Conservation (phyloP, 2,888 invertebrate species). For the Tenodera sinensis region DNA sequence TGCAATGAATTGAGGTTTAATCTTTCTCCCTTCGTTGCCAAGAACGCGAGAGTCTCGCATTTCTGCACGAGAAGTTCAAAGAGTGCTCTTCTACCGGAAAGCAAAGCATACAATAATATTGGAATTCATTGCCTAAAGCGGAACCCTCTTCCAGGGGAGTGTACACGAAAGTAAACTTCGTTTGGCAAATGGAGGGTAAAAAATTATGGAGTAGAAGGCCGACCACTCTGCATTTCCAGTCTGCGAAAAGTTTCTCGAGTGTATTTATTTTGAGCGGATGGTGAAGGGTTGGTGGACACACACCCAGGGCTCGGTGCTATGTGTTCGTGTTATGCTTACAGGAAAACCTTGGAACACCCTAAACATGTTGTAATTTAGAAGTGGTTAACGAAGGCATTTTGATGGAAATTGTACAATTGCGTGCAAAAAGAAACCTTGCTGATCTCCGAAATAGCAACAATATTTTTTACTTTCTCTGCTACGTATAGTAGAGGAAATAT, state of each 20-base stretch:
- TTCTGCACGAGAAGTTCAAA: background rate
- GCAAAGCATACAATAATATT: background rate
- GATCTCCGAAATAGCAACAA: no score
- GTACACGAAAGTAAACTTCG: background rate
- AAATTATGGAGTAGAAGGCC: background rate
- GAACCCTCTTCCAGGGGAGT: background rate
- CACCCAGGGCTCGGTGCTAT: background rate
- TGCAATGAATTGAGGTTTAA: background rate
- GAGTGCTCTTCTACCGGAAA: background rate
- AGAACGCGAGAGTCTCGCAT: background rate
- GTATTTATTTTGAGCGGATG: background rate
- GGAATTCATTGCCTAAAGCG: background rate
- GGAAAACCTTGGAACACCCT: no score
- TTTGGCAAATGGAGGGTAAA: background rate
- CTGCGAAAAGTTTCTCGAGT: background rate
- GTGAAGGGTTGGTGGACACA: background rate
- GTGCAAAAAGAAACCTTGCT: no score
- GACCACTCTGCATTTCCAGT: background rate
- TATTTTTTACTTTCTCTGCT: no score
- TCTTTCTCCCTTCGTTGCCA: background rate
- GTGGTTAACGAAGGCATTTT: no score
- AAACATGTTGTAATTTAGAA: no score
- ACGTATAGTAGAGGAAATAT: no score
- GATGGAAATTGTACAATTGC: no score
- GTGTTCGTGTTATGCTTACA: no score